Conservation (phyloP, 2,888 invertebrate species). For the Cryptophagus acutangulus region DNA sequence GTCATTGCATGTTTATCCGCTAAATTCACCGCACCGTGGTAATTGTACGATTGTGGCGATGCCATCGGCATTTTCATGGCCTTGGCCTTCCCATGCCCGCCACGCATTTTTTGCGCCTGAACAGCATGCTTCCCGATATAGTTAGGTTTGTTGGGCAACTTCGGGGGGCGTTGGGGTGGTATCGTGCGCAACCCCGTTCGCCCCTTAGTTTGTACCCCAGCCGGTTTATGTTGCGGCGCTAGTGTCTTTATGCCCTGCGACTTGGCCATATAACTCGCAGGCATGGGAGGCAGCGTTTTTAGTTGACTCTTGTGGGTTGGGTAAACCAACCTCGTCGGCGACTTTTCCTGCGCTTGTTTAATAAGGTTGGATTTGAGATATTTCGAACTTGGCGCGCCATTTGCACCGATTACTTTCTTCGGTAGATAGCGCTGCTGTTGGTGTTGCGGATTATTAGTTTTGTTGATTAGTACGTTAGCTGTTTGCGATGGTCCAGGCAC, state of each 20-base stretch:
- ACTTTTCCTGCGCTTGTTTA: slow-evolving; percentile 30
- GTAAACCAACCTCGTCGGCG: slow-evolving; percentile 33
- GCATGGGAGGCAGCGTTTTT: slow-evolving; percentile 39
- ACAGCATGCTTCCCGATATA: slow-evolving; percentile 48
- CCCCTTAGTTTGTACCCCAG: slow-evolving; percentile 38
- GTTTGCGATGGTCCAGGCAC: slow-evolving; percentile 35
- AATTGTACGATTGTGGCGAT: slow-evolving; percentile 13
- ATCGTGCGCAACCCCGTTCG: slow-evolving; percentile 44
- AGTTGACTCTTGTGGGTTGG: slow-evolving; percentile 43
- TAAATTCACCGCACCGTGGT: slow-evolving; percentile 7
- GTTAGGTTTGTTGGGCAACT: slow-evolving; percentile 43
- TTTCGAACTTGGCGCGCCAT: slow-evolving; percentile 31
- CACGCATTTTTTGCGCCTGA: slow-evolving; percentile 43
- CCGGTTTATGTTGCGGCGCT: slow-evolving; percentile 35
- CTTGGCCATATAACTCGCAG: slow-evolving; percentile 34
- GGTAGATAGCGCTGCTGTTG: slow-evolving; percentile 31
- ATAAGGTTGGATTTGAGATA: slow-evolving; percentile 26
- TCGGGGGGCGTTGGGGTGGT: slow-evolving; percentile 43
- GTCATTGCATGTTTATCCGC: slow-evolving; percentile 48
- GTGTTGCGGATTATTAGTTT: slow-evolving; percentile 26
- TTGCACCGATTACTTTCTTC: slow-evolving; percentile 38
- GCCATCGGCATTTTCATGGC: slow-evolving; percentile 7
- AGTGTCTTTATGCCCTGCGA: slow-evolving; percentile 40
- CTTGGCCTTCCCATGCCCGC: slow-evolving; percentile 20
- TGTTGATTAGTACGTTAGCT: slow-evolving; percentile 38